Base-by-base conservation (phyloP, 1,140 invertebrate species). In the Mercenaria mercenaria region DNA sequence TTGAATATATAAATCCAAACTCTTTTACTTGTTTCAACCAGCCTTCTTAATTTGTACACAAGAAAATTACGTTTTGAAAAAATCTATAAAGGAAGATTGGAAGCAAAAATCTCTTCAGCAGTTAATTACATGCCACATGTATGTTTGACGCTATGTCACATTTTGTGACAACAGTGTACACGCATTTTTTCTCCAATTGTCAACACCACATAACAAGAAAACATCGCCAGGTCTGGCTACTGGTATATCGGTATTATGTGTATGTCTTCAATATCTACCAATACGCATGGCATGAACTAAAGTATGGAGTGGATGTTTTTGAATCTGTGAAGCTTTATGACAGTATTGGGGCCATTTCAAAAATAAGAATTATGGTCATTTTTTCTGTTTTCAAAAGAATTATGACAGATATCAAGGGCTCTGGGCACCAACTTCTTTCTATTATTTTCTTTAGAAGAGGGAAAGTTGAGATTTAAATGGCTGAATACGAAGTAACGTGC, bases 181-280 rank as follows among this genome's bases (percentile, higher is more conserved):
- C 59, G n/a, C 26, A n/a, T 29, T 64, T 64, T 64, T 64, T 64
- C 26, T 64, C 59, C 59, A 29, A 64, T 64, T 64, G 59, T 64
- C 59, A 64, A 64, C 59, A 64, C 26, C 59, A 64, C 59, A 64
- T n/a, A 64, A 64, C n/a, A 29, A 64, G 59, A 64, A 64, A n/a
- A 64, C 59, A 64, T 64, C 20, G 59, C 26, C 23, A 64, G 59
- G 15, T 6, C 15, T 47, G 43, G 43, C 43, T 47, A 47, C 43
- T 47, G 43, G 29, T 64, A 64, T 64, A 64, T 64, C 26, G 59
- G 59, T 3, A 64, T 64, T 64, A 29, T 29, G n/a, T 64, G 52
- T 29, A 64, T 26, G 29, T 64, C 59, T 29, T 64, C 59, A 64
- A 64, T 64, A 64, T 64, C 59, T 64, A 64, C 59, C 26, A 64